Evolutionary conservation across 2,113 vertebrate genomes (phyloP).

Genomic region (Accipiter virgatus): DNA sequence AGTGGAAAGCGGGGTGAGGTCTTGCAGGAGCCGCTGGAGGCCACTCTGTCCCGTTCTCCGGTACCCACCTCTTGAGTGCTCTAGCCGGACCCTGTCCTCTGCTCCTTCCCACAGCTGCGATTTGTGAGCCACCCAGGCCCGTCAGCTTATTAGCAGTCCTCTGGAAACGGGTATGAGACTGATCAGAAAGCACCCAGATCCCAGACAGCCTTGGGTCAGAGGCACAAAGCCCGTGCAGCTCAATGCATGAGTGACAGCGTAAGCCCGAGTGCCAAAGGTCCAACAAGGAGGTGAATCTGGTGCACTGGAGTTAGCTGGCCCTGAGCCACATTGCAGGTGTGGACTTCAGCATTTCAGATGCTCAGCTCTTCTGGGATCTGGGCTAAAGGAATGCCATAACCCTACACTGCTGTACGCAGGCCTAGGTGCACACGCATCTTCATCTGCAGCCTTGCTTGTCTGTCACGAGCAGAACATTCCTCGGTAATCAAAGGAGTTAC

Average conservation of each 20-base stretch:
- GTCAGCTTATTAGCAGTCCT: not conserved
- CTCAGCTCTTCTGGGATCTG: not conserved
- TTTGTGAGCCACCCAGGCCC: not conserved
- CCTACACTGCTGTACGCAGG: not conserved
- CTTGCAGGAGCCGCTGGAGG: not conserved
- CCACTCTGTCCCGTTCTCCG: fast-evolving
- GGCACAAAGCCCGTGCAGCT: not conserved
- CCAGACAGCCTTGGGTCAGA: not conserved
- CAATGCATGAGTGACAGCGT: not conserved
- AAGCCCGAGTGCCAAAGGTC: not conserved
- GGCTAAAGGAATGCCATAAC: not conserved
- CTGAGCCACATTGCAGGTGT: not conserved
- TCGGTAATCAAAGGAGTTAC: not conserved
- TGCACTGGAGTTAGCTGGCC: not conserved
- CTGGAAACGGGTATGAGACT: fast-evolving
- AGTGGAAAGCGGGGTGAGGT: fast-evolving
- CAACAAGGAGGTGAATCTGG: not conserved
- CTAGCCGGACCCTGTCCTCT: too few relatives aligned
- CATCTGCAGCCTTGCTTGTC: not conserved
- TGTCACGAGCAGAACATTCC: not conserved
- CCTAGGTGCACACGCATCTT: not conserved
- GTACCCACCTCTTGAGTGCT: not conserved
- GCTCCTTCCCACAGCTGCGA: not conserved
- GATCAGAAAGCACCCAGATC: not conserved
- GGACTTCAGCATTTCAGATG: not conserved